A percentile compares a stretch with the other conserved stretches of the same genome.
phyloP scores from a whole-genome alignment of 2,888 invertebrate species.

The Miltochrista miniata region DNA sequence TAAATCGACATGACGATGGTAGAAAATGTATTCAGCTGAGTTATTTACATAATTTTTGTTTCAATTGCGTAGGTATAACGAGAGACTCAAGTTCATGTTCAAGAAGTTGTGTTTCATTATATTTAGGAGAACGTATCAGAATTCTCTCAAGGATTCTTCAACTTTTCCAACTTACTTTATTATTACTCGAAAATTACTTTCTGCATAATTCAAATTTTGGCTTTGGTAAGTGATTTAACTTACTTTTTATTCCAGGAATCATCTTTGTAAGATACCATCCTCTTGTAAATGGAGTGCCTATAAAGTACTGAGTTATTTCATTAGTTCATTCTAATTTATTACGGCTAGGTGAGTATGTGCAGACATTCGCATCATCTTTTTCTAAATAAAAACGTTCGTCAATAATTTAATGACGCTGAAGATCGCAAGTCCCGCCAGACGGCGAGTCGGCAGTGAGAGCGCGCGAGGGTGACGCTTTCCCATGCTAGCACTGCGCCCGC shows the following conservation, averaged over 20 bases:
- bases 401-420: constrained; percentile 64
- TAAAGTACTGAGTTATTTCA: neutral
- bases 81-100: neutral
- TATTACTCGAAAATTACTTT: too few species aligned
- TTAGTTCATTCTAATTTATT: neutral
- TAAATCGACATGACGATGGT: too few species aligned
- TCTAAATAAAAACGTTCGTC: constrained; percentile 49
- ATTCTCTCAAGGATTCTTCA: too few species aligned
- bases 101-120: too few species aligned
- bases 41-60: too few species aligned
- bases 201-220: too few species aligned
- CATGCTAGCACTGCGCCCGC: constrained; percentile 49
- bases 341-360: neutral
- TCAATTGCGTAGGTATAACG: too few species aligned
- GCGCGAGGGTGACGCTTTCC: constrained; percentile 62
- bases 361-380: constrained; percentile 3
- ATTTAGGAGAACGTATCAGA: too few species aligned
- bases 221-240: too few species aligned
- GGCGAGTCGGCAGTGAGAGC: constrained; percentile 34
- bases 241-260: neutral
- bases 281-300: too few species aligned
- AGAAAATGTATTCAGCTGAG: neutral
- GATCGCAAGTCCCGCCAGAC: constrained; percentile 37
- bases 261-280: too few species aligned
- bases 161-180: too few species aligned